Base-by-base conservation (phyloP, 2,113 vertebrate genomes). In the Thinocorus orbignyianus region DNA sequence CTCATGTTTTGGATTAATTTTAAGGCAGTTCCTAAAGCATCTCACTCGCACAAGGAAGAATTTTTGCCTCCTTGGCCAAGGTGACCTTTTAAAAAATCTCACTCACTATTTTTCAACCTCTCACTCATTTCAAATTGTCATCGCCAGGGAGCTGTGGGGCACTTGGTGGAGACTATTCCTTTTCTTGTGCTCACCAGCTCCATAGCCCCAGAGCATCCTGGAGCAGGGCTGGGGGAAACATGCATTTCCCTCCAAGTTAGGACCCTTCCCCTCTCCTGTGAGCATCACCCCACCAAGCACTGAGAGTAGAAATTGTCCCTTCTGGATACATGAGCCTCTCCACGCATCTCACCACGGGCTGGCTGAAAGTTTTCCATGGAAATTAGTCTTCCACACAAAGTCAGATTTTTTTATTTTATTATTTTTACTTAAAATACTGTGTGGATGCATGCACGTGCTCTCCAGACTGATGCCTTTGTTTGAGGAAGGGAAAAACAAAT, bases 1-100 rank as follows among this genome's bases (percentile, higher is more conserved):
- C 78, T 96, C 41, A 85, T 91, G 88, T 66, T 95, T 92, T 93
- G 93, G 92, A 96, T 97, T 96, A 86, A 80, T 87, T 92, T 92
- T 94, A 91, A 96, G 91, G 78, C 96, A 92, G 88, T 39, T 97
- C 83, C 81, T 91, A 84, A 97, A 94, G 91, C 92, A 92, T 89
- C 93, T 92, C 91, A 5, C 81, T 95, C 1, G 0, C 3, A 2
- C 73, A 61, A 79, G 81, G 88, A 95, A 91, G 88, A 94, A 96
- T 94, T 95, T 95, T 84, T 68, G 86, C 73, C 81, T 92, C 93
- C 84, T 69, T 89, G 66, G 92, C 95, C 88, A 95, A 94, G 86
- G 91, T 93, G 94, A 92, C 73, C 86, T 87, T 57, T 81, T 48
- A 57, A 86, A 94, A 95, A 90, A 81, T 86, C 90, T 94, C 95